A percentile compares a stretch with the other conserved stretches of the same genome.
Conservation (phyloP, 1,140 invertebrate species). For the Drosophila chauvacae region DNA sequence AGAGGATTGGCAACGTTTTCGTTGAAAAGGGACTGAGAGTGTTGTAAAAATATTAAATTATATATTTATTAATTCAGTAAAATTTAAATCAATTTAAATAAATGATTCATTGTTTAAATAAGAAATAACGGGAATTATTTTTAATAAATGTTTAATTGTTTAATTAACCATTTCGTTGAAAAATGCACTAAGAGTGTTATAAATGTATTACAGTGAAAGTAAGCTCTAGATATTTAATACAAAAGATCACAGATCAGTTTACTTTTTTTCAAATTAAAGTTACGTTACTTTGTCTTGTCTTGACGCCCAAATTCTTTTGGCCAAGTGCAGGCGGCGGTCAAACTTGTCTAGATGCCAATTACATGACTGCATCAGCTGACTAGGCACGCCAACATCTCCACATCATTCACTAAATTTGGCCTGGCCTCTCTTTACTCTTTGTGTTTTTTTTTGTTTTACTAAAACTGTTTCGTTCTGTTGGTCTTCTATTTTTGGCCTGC, state of each 20-base stretch:
- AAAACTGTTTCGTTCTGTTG: constrained; percentile 31
- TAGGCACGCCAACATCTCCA: constrained; percentile 56
- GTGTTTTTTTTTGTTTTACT: constrained; percentile 9
- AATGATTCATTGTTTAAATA: too few relatives aligned
- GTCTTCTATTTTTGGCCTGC: constrained; percentile 55
- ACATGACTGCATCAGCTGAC: constrained; percentile 64
- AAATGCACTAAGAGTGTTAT: neutral
- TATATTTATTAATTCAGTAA: neutral
- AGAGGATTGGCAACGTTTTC: too few relatives aligned
- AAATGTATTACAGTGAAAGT: neutral
- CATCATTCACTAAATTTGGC: constrained; percentile 58
- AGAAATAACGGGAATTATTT: too few relatives aligned
- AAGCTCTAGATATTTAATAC: neutral
- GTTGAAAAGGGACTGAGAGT: too few relatives aligned
- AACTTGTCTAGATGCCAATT: constrained; percentile 75
- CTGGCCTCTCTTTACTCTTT: constrained; percentile 41
- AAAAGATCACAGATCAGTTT: neutral
- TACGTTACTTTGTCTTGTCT: neutral
- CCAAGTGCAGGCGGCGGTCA: constrained; percentile 69
- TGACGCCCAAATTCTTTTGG: constrained; percentile 10
- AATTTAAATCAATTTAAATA: neutral
- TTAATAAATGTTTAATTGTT: too few relatives aligned
- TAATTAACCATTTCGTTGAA: neutral
- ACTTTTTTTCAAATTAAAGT: neutral
- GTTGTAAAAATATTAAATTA: too few relatives aligned